These are phyloP conservation scores for Callyntrura sp. DNA, from an alignment of 2,888 invertebrate species.

Conservation along the genomic window DNA sequence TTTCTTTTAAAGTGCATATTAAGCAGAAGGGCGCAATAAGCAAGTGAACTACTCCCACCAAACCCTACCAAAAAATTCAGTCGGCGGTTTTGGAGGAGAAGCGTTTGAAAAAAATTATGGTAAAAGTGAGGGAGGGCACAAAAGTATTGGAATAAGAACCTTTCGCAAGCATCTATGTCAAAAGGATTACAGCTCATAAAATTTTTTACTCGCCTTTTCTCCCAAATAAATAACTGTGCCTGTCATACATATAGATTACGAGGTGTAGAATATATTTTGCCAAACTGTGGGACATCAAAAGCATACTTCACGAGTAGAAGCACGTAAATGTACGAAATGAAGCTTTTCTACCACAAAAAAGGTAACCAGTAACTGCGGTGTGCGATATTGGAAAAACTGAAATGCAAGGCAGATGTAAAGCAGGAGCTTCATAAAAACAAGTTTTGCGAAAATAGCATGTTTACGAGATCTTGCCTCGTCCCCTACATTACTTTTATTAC, in stretches of 20 bases:
- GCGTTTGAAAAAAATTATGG: constrained; percentile 14
- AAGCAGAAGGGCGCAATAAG: background rate
- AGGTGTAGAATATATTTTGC: constrained; percentile 42
- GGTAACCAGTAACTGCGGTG: background rate
- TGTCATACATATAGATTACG: constrained; percentile 4
- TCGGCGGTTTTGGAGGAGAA: constrained; percentile 34
- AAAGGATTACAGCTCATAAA: constrained; percentile 72
- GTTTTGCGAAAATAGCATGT: constrained; percentile 62
- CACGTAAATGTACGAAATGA: background rate
- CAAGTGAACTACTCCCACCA: constrained; percentile 22
- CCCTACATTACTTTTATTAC: constrained; percentile 40
- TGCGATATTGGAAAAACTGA: constrained; percentile 36
- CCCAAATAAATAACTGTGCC: constrained; percentile 63
- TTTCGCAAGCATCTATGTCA: constrained; percentile 59
- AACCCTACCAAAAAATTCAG: constrained; percentile 3
- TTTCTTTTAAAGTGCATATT: background rate
- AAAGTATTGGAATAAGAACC: constrained; percentile 60
- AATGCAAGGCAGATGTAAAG: constrained; percentile 12
- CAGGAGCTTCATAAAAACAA: constrained; percentile 64
- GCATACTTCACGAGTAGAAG: constrained; percentile 42
- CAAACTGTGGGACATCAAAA: constrained; percentile 56
- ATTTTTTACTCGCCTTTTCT: constrained; percentile 58
- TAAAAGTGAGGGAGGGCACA: constrained; percentile 14
- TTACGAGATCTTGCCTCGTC: constrained; percentile 43
- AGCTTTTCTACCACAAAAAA: constrained; percentile 26